Percentiles rank a stretch among this genome's conserved stretches.
These are phyloP conservation scores for Sebastes hubbsi DNA, from an alignment of 2,797 vertebrate genomes.

Conservation along the genomic window DNA sequence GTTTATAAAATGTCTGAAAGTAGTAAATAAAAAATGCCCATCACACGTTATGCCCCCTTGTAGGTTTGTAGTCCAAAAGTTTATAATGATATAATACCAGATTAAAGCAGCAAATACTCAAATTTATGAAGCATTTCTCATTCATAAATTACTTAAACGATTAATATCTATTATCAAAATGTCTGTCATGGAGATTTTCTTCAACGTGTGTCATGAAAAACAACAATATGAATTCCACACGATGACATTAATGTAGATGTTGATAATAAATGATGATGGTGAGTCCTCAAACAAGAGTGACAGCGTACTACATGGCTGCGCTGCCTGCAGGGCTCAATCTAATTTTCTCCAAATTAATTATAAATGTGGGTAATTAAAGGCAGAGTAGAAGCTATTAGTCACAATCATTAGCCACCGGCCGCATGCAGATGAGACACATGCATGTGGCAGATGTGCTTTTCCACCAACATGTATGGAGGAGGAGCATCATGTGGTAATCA, in stretches of 20 bases:
- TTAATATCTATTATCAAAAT: no score
- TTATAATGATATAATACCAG: neutral
- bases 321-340: constrained; percentile 38
- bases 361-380: constrained; percentile 65
- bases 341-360: constrained; percentile 67
- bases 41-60: neutral
- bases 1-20: neutral
- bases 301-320: constrained; percentile 15
- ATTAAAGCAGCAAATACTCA: no score
- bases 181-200: no score
- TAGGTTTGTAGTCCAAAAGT: no score
- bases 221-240: no score
- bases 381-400: constrained; percentile 57
- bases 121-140: no score
- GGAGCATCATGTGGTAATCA: constrained; percentile 34
- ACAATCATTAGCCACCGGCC: neutral
- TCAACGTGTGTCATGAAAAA: rapidly evolving
- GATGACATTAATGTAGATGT: neutral
- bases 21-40: neutral
- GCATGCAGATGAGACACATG: constrained; percentile 21
- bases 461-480: neutral
- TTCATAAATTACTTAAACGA: no score
- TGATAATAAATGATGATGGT: neutral
- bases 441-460: constrained; percentile 2
- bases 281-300: constrained; percentile 22